Percentiles rank a stretch among this genome's conserved stretches.
Evolutionary conservation across 2,888 invertebrate genomes (phyloP).

Genomic region (Oscheius sp.): DNA sequence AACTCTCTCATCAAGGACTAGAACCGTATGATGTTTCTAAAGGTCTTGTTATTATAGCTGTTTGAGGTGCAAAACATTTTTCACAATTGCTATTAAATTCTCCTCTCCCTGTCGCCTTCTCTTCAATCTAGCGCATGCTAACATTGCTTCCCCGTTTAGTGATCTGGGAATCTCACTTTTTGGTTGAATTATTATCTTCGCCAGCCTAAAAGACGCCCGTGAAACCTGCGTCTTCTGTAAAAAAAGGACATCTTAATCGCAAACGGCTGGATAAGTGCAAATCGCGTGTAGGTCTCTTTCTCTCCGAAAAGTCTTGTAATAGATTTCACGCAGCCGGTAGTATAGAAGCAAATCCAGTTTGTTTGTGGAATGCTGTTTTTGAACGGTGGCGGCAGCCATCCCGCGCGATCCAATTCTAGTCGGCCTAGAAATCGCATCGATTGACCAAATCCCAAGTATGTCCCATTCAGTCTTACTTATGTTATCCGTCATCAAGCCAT

Average conservation of each 20-base stretch:
- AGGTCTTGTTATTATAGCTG: too few relatives aligned
- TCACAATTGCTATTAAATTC: too few relatives aligned
- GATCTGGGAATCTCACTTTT: too few relatives aligned
- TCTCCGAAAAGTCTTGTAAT: constrained; percentile 31
- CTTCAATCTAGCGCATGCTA: too few relatives aligned
- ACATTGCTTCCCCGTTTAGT: too few relatives aligned
- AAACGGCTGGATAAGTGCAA: constrained; percentile 13
- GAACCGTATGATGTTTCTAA: too few relatives aligned
- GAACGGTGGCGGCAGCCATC: constrained; percentile 13
- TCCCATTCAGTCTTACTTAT: background rate
- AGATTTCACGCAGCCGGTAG: constrained; percentile 29
- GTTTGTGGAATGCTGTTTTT: constrained; percentile 32
- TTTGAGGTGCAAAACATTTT: too few relatives aligned
- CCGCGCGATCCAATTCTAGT: constrained; percentile 30
- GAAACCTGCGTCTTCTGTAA: background rate
- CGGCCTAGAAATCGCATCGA: constrained; percentile 30
- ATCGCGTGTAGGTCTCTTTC: constrained; percentile 9
- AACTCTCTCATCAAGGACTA: too few relatives aligned
- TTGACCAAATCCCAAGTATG: constrained; percentile 24
- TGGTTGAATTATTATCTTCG: too few relatives aligned
- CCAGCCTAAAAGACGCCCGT: background rate
- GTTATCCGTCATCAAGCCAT: background rate
- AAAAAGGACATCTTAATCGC: constrained; percentile 18
- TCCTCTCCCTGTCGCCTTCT: too few relatives aligned
- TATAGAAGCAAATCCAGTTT: constrained; percentile 26